Evolutionary conservation across 2,888 invertebrate genomes (phyloP), one percentile per base, ranked within the genome.

Genomic region (Ommatoiulus sabulosus): DNA sequence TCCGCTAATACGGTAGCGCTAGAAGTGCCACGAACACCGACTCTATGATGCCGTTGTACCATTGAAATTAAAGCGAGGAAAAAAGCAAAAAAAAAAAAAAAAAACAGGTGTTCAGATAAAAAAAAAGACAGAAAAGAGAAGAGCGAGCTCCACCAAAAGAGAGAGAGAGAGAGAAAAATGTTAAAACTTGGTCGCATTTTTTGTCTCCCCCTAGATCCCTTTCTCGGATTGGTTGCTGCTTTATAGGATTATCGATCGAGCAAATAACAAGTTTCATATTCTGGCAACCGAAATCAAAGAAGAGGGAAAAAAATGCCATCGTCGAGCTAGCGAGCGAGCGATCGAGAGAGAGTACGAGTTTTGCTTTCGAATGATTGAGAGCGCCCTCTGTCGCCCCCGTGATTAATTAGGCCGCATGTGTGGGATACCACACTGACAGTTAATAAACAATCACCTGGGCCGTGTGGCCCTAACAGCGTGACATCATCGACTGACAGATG

Each of bases 391-490:
- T 35, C 84, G 35, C 12, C 84, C 12, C 10, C 7, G n/a, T 84
- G 84, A 84, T 84, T 84, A 84, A 84, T 84, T 84, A 84, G 84
- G 43, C 84, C 84, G 84, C 35, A 84, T 84, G 84, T 84, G 84
- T 84, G 84, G 84, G 43, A 84, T 84, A 84, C 84, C 84, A 84
- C 35, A 84, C 43, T 84, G 84, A 84, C 84, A 84, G 84, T 84
- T n/a, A 44, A 44, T 84, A 84, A 84, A 84, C 84, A 84, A 84
- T 84, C 84, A 84, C 84, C 84, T 84, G 84, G 52, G 12, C 15
- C 8, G 52, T 7, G 12, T 52, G 52, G 52, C 15, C 52, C 52
- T 52, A 52, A 52, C 52, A 52, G 52, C 52, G 52, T 52, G 52
- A 52, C 52, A 52, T 52, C 52, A 52, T 52, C 52, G 52, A 52